Conservation (phyloP, 2,888 invertebrate genomes). For the Bellardia pandia region DNA sequence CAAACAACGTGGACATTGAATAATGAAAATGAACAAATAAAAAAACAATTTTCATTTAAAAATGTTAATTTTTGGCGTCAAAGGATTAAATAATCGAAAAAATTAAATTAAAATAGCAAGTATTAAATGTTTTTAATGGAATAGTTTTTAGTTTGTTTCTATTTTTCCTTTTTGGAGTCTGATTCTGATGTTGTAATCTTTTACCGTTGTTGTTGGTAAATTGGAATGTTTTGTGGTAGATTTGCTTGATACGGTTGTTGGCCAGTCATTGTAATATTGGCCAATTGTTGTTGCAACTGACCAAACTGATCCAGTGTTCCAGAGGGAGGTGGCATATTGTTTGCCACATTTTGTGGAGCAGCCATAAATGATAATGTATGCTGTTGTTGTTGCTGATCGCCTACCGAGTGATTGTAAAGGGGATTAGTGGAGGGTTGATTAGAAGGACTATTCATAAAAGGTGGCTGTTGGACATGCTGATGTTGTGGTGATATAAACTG, state of each 20-base stretch:
- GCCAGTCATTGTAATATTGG: slow-evolving; percentile 78
- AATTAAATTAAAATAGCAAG: slow-evolving; percentile 31
- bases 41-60: slow-evolving; percentile 8
- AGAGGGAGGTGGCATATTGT: slow-evolving; percentile 37
- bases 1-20: neutral
- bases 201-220: slow-evolving; percentile 84
- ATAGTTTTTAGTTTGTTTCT: slow-evolving; percentile 35
- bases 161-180: neutral
- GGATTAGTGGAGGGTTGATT: slow-evolving; percentile 56
- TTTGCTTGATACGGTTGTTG: slow-evolving; percentile 79
- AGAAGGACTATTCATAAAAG: slow-evolving; percentile 56
- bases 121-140: slow-evolving; percentile 34
- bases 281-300: slow-evolving; percentile 81
- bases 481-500: slow-evolving; percentile 73
- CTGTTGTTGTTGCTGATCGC: slow-evolving; percentile 43
- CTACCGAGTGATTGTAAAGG: slow-evolving; percentile 50
- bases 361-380: slow-evolving; percentile 56
- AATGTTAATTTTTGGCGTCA: slow-evolving; percentile 11
- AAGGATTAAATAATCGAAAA: slow-evolving; percentile 16
- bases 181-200: slow-evolving; percentile 65
- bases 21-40: neutral
- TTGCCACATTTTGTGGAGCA: slow-evolving; percentile 31
- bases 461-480: slow-evolving; percentile 73
- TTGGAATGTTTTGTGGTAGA: slow-evolving; percentile 83
- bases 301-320: slow-evolving; percentile 76